Base-by-base conservation (phyloP, 2,888 invertebrate species). In the Scaptomyza tumidula region DNA sequence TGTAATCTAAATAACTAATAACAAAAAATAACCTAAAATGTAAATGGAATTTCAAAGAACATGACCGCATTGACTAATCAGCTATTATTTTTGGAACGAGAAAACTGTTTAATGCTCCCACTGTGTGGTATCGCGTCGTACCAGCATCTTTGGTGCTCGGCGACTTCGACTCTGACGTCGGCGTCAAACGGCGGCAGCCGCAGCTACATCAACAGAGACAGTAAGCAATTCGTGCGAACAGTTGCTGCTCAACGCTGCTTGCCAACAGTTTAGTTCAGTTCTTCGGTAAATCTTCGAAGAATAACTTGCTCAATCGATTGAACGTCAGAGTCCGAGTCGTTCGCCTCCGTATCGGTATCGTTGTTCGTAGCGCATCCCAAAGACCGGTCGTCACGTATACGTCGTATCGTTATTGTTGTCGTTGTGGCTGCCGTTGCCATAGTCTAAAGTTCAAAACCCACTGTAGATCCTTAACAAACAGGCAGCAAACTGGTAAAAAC, bases 301-400 rank as follows among this genome's bases (percentile, higher is more conserved):
- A 45, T 9, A 27, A 24, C 29, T 24, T 6, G n/a, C 35, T 24
- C 35, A 35, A 45, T 19, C 24, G 16, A 50, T 52, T 49, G 37
- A 35, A 44, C 35, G 14, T 33, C 43, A 44, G 31, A 49, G 48
- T 61, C n/a, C 33, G 13, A n/a, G 24, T 37, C n/a, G 35, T 27
- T 16, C 58, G 48, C 44, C 64, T 48, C 10, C 37, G 29, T 19
- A 50, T 59, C 56, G 64, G 37, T 44, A 44, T 31, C 29, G 37
- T 56, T 64, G 43, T 53, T 59, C 31, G 29, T 37, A 11, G 44
- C 41, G 46, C 41, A 50, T 66, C 48, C 53, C 53, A 56, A 56
- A 72, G 59, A 73, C 70, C 75, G 73, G 74, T 74, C 74, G 58
- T 68, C 57, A 62, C 62, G 50, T 52, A 68, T 73, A 58, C 59